Percentiles rank a stretch among this genome's conserved stretches.
phyloP scores from a whole-genome alignment of 2,888 invertebrate genomes.

The Dolichomitus sp. region DNA sequence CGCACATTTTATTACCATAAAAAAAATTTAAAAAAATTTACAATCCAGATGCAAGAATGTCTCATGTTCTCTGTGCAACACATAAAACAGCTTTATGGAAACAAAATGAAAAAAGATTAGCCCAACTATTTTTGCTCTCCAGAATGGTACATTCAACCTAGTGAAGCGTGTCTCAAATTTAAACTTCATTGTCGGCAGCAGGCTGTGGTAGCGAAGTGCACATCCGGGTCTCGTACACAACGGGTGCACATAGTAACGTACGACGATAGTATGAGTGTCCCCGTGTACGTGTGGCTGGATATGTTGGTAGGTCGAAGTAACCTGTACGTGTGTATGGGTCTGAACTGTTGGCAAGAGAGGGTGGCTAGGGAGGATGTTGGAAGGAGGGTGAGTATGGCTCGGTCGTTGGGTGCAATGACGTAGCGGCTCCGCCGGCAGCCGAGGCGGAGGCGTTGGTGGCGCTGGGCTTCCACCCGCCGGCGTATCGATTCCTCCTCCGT shows the following conservation, averaged over 20 bases:
- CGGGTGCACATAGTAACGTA: conserved; percentile 11
- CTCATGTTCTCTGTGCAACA: background rate
- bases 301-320: conserved; percentile 53
- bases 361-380: conserved; percentile 61
- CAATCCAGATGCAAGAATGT: background rate
- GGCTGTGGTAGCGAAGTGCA: conserved; percentile 58
- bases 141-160: background rate
- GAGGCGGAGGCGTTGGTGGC: conserved; percentile 82
- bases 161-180: conserved; percentile 20
- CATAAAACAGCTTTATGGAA: background rate
- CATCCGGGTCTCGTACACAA: conserved; percentile 56
- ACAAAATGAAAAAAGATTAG: background rate
- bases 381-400: conserved; percentile 68
- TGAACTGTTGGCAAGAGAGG: conserved; percentile 48
- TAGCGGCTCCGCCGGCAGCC: conserved; percentile 72
- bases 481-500: conserved; percentile 83
- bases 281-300: conserved; percentile 49
- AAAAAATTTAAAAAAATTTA: background rate
- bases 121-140: background rate
- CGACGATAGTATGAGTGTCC: conserved; percentile 14
- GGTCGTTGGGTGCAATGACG: conserved; percentile 83
- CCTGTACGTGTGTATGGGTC: conserved; percentile 32
- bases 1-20: background rate
- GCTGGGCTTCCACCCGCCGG: conserved; percentile 82
- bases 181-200: conserved; percentile 52